Base-by-base conservation (phyloP, 37 sponge, comb jelly and placozoan species). In the Chondrosia reniformis region DNA sequence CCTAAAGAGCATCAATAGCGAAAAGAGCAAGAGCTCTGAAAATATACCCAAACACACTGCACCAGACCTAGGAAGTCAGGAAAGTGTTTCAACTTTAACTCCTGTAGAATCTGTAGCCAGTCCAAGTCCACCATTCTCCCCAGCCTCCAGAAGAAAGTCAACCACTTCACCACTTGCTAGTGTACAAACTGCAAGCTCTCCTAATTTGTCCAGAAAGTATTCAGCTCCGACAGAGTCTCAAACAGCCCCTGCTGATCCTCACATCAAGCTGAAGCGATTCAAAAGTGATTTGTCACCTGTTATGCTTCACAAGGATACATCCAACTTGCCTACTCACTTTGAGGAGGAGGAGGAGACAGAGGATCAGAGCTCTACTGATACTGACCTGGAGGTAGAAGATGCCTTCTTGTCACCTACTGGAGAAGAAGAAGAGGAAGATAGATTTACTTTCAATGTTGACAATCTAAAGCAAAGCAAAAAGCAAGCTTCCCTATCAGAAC, bases 111-210 rank as follows among this genome's bases (percentile, higher is more conserved):
- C 22, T 19, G 17, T 30, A 6, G 28, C 6, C 30, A 59, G 61
- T 59, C 61, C 61, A 7, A 59, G 17, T 59, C 61, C 61, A 30
- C 61, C 61, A 30, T 59, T 30, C 61, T 59, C 61, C 9, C 61
- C 61, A 13, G n/a, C 61, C 9, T 59, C 28, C 4, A 6, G 9
- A 25, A 59, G 28, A 30, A 59, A 59, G 61, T 5, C 28, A 30
- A 59, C 61, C 61, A 59, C 61, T 7, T 59, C 61, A 7, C 61
- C 61, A 30, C 61, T 59, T 30, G 61, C 61, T 5, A 25, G n/a
- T 25, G 30, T 30, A 7, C 61, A 59, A 30, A 30, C 28, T 6
- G n/a, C 61, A 7, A 30, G 30, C 4, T 59, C 61, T 30, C 61
- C 61, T 25, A 59, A 59, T 25, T 5, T 59, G 61, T 30, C 30